A percentile compares a stretch with the other conserved stretches of the same genome.
Evolutionary conservation across 2,888 invertebrate genomes (phyloP).

Genomic region (Thereva nobilitata): DNA sequence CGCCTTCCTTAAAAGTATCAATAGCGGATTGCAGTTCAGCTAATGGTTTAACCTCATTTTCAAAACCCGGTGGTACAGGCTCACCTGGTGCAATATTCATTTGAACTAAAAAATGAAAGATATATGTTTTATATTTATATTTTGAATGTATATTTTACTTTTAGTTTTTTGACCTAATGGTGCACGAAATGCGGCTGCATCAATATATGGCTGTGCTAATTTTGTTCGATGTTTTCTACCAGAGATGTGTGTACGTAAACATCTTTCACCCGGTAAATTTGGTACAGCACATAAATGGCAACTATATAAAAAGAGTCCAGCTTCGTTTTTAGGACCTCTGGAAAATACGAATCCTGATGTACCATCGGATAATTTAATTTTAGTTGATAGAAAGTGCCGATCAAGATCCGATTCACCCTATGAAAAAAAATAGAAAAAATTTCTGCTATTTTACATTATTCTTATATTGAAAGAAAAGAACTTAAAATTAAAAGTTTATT

Average conservation of each 20-base stretch:
- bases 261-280: conserved; percentile 45
- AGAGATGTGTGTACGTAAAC: conserved; percentile 45
- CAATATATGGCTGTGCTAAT: conserved; percentile 41
- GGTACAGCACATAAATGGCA: conserved; percentile 62
- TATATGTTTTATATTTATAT: neutral
- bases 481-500: too few relatives aligned
- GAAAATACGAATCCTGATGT: conserved; percentile 59
- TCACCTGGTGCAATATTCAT: conserved; percentile 64
- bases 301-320: conserved; percentile 60
- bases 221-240: conserved; percentile 47
- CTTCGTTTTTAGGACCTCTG: conserved; percentile 58
- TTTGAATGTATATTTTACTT: conserved; percentile 34
- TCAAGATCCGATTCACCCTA: conserved; percentile 45
- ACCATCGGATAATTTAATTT: conserved; percentile 58
- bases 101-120: conserved; percentile 38
- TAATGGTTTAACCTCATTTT: conserved; percentile 62
- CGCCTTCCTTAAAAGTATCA: conserved; percentile 57
- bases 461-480: too few relatives aligned
- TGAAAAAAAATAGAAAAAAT: neutral
- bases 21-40: conserved; percentile 62
- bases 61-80: conserved; percentile 72
- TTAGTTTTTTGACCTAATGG: conserved; percentile 40
- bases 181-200: conserved; percentile 42
- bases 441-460: too few relatives aligned
- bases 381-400: conserved; percentile 42